Evolutionary conservation across 2,888 invertebrate genomes (phyloP), one percentile per base, ranked within the genome.

Genomic region (Peribatodes rhomboidaria): DNA sequence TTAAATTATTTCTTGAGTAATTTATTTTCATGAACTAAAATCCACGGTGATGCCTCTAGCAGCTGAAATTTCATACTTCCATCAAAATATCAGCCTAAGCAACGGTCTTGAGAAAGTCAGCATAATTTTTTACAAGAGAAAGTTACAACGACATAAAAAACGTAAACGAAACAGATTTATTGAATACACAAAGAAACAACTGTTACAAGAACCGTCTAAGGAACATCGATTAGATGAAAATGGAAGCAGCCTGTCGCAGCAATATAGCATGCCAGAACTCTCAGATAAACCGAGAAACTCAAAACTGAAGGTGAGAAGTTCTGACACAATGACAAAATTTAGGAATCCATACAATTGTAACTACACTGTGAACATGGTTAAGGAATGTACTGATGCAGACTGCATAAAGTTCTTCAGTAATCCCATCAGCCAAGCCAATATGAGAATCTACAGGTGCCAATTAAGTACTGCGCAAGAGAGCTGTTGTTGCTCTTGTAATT

Each of bases 401-500:
- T 67, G 61, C 10, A 39, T 56, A 44, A 68, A 65, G n/a, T 52
- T 63, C 14, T 69, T 68, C 27, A 56, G 67, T 0, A 73, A 76
- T 37, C 64, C 68, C 31, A 54, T 71, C 39, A 56, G 46, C 33
- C 69, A 60, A 61, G 27, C 61, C 8, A 72, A 57, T 31, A 76
- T 62, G 69, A 62, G 60, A 16, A 65, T 77, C n/a, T 85, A 86
- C 63, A 78, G 84, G 64, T 85, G 83, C 64, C 86, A 89, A 69
- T 66, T 85, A 2, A 78, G 71, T 57, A 73, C 74, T 14, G 61
- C 73, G 39, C 76, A 87, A 52, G 87, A 89, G 44, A 77, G 72
- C 42, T 89, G 85, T 69, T 87, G 87, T 57, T 86, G 87, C 70
- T 80, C 82, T 1, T 87, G 88, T 70, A 88, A 89, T 71, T 88